A percentile compares a stretch with the other conserved stretches of the same genome.
phyloP scores from a whole-genome alignment of 2,888 invertebrate species.

The Fragum fragum region DNA sequence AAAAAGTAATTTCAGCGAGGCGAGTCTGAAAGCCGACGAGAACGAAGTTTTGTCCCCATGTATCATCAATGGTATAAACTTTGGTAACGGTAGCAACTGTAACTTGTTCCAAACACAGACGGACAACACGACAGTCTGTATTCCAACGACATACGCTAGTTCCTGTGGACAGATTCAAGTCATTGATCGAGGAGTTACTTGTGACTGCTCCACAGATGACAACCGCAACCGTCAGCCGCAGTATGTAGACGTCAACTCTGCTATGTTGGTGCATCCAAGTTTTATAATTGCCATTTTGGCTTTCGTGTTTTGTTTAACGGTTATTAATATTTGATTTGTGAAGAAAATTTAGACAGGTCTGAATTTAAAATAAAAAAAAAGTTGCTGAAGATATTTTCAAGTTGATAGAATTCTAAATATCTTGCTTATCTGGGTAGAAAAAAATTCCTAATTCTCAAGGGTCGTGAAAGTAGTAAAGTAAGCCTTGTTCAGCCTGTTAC shows the following conservation, averaged over 20 bases:
- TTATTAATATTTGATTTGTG: no score
- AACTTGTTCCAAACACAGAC: constrained; percentile 11
- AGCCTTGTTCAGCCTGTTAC: no score
- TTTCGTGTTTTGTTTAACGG: neutral
- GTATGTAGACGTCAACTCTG: neutral
- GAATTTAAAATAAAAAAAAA: no score
- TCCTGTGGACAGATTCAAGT: constrained; percentile 38
- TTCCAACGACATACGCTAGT: constrained; percentile 7
- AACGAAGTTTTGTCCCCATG: constrained; percentile 30
- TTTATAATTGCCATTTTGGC: neutral
- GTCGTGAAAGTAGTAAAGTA: no score
- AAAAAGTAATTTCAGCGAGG: constrained; percentile 46
- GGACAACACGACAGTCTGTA: constrained; percentile 31
- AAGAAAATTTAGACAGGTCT: no score
- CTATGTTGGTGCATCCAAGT: neutral
- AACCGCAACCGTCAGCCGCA: neutral
- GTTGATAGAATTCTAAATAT: no score
- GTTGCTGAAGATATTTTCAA: no score
- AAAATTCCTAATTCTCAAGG: no score
- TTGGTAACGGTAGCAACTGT: constrained; percentile 31
- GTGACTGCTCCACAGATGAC: constrained; percentile 34
- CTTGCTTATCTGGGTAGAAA: no score
- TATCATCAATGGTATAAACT: constrained; percentile 28
- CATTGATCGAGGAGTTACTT: neutral
- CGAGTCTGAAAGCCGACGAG: constrained; percentile 17